phyloP scores from a whole-genome alignment of 2,797 vertebrate genomes.

The Trachurus trachurus region DNA sequence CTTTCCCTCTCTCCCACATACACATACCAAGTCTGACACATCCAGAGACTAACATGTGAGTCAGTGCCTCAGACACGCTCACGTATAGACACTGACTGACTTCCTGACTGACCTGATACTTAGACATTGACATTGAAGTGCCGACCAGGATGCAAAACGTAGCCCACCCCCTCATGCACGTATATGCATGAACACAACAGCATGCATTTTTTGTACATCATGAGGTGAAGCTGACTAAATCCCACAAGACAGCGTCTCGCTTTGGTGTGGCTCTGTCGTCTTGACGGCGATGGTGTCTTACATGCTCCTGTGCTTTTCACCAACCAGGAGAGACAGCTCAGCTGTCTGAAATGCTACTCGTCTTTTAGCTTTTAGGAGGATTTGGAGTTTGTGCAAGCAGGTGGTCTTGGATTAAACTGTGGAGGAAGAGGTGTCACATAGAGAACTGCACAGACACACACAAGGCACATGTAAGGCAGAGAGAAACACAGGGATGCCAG shows the following conservation, averaged over 20 bases:
- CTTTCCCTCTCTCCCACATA: slow-evolving; percentile 13
- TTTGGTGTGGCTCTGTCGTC: slow-evolving; percentile 31
- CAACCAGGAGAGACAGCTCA: slow-evolving; percentile 45
- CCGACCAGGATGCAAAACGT: slow-evolving; percentile 39
- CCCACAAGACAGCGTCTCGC: slow-evolving; percentile 48
- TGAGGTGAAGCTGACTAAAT: slow-evolving; percentile 64
- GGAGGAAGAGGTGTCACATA: slow-evolving; percentile 38
- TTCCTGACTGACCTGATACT: slow-evolving; percentile 59
- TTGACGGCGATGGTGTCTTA: slow-evolving; percentile 43
- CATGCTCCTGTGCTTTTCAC: slow-evolving; percentile 39
- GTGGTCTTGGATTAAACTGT: slow-evolving; percentile 64
- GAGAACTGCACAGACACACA: slow-evolving; percentile 20
- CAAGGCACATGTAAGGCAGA: slow-evolving; percentile 20
- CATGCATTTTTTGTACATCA: slow-evolving; percentile 31
- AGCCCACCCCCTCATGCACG: not conserved
- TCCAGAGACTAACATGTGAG: slow-evolving; percentile 55
- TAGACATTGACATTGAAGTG: slow-evolving; percentile 62
- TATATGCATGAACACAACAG: slow-evolving; percentile 19
- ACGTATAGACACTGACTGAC: slow-evolving; percentile 56
- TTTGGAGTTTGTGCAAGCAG: slow-evolving; percentile 58
- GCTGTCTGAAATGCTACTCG: slow-evolving; percentile 38
- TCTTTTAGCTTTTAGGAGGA: slow-evolving; percentile 63
- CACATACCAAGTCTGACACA: slow-evolving; percentile 59
- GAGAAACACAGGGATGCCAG: slow-evolving; percentile 41
- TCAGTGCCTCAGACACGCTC: slow-evolving; percentile 51